Evolutionary conservation across 2,888 invertebrate species (phyloP).

Genomic region (Dasysyrphus tricinctus): DNA sequence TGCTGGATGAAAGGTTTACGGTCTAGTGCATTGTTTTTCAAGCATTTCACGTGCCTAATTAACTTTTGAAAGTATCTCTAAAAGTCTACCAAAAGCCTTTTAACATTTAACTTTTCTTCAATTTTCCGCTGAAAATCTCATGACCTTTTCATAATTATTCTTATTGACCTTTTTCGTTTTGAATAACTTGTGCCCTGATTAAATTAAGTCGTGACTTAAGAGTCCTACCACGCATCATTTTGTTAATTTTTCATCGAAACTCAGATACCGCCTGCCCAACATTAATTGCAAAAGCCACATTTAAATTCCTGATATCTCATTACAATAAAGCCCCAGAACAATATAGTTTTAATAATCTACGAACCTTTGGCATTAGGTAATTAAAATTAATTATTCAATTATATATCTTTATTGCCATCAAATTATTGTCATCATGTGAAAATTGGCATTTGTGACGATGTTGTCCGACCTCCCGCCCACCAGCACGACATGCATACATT

Average conservation of each 20-base stretch:
- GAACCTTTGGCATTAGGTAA: conserved; percentile 59
- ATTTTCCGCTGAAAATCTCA: not conserved
- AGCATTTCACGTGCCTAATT: not conserved
- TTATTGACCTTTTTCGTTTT: conserved; percentile 14
- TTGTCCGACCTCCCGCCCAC: not conserved
- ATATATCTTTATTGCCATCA: conserved; percentile 16
- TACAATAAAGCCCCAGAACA: conserved; percentile 15
- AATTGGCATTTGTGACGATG: conserved; percentile 9
- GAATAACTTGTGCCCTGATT: conserved; percentile 19
- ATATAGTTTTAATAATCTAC: conserved; percentile 24
- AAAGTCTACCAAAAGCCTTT: conserved; percentile 3
- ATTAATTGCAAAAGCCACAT: conserved; percentile 45
- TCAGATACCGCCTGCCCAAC: conserved; percentile 10
- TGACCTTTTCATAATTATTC: conserved; percentile 5
- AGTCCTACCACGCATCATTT: not conserved
- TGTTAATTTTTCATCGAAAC: not conserved
- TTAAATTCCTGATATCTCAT: conserved; percentile 20
- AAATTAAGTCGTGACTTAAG: conserved; percentile 11
- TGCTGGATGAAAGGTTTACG: not conserved
- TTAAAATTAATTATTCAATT: conserved; percentile 69
- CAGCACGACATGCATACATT: not conserved
- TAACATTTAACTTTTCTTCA: conserved; percentile 6
- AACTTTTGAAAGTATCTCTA: not conserved
- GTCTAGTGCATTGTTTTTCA: not conserved
- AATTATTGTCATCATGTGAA: conserved; percentile 52